These are phyloP conservation scores for Karalla daura DNA, from an alignment of 2,797 vertebrate species.

Conservation along the genomic window DNA sequence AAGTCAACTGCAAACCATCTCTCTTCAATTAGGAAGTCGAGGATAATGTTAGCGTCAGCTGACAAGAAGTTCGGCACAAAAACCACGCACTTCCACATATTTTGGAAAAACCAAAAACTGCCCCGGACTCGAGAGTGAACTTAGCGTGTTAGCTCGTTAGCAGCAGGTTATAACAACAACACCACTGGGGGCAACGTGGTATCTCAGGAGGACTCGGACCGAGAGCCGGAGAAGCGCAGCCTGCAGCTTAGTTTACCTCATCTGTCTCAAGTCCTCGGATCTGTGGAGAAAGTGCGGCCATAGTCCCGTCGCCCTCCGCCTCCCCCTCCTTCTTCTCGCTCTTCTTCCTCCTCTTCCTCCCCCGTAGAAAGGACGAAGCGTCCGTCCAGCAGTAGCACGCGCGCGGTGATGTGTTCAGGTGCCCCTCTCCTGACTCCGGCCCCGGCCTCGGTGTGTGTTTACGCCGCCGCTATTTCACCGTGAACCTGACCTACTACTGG, in stretches of 20 bases:
- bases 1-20: neutral
- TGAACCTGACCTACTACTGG: slow-evolving; percentile 37
- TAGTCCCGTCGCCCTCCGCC: slow-evolving; percentile 57
- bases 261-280: slow-evolving; percentile 81
- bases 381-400: neutral
- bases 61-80: neutral
- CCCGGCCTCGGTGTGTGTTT: slow-evolving; percentile 42
- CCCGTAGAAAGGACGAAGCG: slow-evolving; percentile 4
- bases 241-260: slow-evolving; percentile 79
- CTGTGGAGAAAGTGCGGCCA: slow-evolving; percentile 75
- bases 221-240: too few relatives aligned
- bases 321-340: slow-evolving; percentile 22
- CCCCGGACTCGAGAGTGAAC: neutral
- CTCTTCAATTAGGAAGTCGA: neutral
- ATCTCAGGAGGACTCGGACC: slow-evolving; percentile 16
- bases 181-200: too few relatives aligned
- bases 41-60: neutral
- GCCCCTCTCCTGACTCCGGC: too few relatives aligned
- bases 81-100: slow-evolving; percentile 1
- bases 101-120: neutral
- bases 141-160: neutral
- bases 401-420: too few relatives aligned
- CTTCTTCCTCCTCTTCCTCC: slow-evolving; percentile 35
- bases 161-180: too few relatives aligned
- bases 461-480: slow-evolving; percentile 13